Conservation (phyloP, 1,140 invertebrate genomes). For the Apis mellifera region DNA sequence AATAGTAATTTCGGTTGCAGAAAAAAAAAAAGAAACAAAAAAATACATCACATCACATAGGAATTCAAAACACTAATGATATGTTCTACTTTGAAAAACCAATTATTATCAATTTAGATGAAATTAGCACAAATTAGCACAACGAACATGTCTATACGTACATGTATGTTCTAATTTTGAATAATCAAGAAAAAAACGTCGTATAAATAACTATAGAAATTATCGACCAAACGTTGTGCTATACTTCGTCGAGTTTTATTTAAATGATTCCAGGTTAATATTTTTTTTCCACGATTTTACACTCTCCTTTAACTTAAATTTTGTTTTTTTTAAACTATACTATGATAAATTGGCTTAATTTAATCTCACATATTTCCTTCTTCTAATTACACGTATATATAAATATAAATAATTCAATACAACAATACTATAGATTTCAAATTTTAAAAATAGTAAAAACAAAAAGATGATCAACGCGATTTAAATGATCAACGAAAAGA, state of each 20-base stretch:
- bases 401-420: not conserved
- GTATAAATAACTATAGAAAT: not conserved
- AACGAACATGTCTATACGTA: conserved; percentile 34
- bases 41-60: conserved; percentile 76
- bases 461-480: not conserved
- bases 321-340: too few relatives aligned
- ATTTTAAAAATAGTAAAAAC: not conserved
- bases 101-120: conserved; percentile 53
- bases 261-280: not conserved
- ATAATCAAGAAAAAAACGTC: not conserved
- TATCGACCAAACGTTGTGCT: not conserved
- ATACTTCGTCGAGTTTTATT: not conserved
- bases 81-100: conserved; percentile 66
- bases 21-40: conserved; percentile 50
- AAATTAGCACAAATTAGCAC: conserved; percentile 53
- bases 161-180: conserved; percentile 8
- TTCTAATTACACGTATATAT: not conserved
- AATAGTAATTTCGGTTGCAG: conserved; percentile 60
- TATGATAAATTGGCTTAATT: too few relatives aligned
- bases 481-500: conserved; percentile 26
- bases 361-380: too few relatives aligned
- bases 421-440: conserved; percentile 9
- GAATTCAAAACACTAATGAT: conserved; percentile 71
- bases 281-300: too few relatives aligned
- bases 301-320: too few relatives aligned